phyloP scores from a whole-genome alignment of 2,797 vertebrate species.

The Phrynocephalus forsythii region DNA sequence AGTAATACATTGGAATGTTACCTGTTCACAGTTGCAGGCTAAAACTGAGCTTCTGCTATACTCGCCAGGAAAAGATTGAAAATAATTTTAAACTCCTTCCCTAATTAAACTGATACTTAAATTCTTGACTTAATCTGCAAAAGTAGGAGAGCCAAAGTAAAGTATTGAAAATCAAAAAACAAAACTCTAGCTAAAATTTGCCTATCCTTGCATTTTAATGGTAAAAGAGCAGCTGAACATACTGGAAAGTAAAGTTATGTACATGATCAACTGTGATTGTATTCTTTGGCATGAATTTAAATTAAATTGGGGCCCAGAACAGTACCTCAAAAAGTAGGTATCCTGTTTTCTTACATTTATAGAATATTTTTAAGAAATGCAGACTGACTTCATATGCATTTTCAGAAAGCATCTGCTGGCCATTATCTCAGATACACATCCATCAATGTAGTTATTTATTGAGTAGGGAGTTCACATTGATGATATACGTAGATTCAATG shows the following conservation, averaged over 20 bases:
- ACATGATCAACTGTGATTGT: not conserved
- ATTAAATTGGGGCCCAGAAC: not conserved
- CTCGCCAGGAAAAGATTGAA: not conserved
- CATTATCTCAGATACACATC: not conserved
- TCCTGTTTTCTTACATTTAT: not conserved
- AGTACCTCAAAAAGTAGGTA: not conserved
- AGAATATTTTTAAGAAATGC: not conserved
- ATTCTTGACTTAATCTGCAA: not conserved
- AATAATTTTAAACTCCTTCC: not conserved
- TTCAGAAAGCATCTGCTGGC: conserved; percentile 7
- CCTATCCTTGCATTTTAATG: not conserved
- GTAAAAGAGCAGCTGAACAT: not conserved
- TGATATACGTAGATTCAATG: not conserved
- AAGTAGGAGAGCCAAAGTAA: not conserved
- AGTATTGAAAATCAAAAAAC: not conserved
- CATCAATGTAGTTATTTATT: not conserved
- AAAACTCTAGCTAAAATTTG: not conserved
- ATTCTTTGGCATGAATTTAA: not conserved
- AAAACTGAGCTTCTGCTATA: not conserved
- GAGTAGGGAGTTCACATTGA: not conserved
- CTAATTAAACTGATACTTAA: conserved; percentile 13
- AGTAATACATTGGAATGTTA: conserved; percentile 47
- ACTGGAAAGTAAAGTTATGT: not conserved
- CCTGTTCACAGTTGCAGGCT: conserved; percentile 48
- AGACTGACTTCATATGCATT: not conserved